Conservation (phyloP, 2,888 invertebrate species). For the Lycophotia porphyrea region DNA sequence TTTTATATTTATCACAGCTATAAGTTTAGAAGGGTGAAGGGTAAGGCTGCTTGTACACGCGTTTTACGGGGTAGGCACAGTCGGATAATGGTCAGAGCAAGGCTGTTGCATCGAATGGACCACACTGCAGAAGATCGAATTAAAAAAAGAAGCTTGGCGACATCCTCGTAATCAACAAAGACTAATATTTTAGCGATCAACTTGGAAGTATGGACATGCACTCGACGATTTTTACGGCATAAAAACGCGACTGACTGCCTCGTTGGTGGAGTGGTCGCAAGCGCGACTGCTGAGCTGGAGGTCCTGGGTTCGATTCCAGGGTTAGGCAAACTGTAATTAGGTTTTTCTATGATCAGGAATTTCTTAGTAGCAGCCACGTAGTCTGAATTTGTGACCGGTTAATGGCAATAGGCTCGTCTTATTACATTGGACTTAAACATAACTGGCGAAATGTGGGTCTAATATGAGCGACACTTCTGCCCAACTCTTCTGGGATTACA, state of each 20-base stretch:
- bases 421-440: no score
- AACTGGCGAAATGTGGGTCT: no score
- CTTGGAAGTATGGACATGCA: background rate
- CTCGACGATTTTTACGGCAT: background rate
- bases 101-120: background rate
- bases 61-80: background rate
- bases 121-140: background rate
- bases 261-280: no score
- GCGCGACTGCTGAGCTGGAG: no score
- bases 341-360: no score
- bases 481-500: no score
- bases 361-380: no score
- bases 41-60: background rate
- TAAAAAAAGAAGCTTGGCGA: background rate
- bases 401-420: no score
- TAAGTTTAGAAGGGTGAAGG: constrained; percentile 15
- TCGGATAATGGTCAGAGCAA: background rate
- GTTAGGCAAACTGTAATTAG: no score
- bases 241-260: background rate
- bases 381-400: no score
- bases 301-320: no score
- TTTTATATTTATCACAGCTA: constrained; percentile 47
- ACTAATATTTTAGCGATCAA: background rate
- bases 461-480: no score
- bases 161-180: background rate